Base-by-base conservation (phyloP, 2,113 vertebrate species). In the Phaetusa simplex region DNA sequence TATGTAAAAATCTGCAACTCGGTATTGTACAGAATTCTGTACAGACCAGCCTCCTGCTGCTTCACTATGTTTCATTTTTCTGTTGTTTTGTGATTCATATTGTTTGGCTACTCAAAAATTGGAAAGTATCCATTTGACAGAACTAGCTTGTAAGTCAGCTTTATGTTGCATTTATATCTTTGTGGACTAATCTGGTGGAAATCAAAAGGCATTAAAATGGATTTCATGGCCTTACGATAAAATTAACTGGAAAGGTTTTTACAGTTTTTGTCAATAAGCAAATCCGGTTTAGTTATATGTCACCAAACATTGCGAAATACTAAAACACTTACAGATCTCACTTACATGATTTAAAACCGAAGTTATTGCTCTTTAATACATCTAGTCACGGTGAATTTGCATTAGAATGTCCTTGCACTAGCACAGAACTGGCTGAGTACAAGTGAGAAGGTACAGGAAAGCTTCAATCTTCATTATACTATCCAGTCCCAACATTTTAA, bases 251-350 rank as follows among this genome's bases (percentile, higher is more conserved):
- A 77, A 96, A 50, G 49, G 42, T 27, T 92, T 87, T 79, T 77
- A 62, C 42, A 76, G 47, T 53, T 91, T 92, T 95, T 89, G 84
- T 93, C 94, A 96, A 88, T 95, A 95, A 95, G 42, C 43, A 90
- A 66, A 94, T 94, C 93, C 94, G 32, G 23, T 85, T 95, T 89
- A 89, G 62, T 85, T 72, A 45, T 32, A 65, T 66, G 62, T 70
- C 62, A 73, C 36, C 5, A 12, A 93, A 70, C 42, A 58, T 38
- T 38, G 50, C 2, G 2, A 85, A 95, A 87, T 50, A 82, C 56
- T 61, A 67, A 87, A 79, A 12, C 26, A 58, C 18, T 74, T 38
- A 27, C 52, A 82, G 78, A n/a, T 49, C 53, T 62, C 65, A 74
- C n/a, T 76, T 69, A 70, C 32, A 53, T 6, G 26, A 95, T 87